These are phyloP conservation scores for Lymantria monacha DNA, from an alignment of 2,888 invertebrate species.

Conservation along the genomic window DNA sequence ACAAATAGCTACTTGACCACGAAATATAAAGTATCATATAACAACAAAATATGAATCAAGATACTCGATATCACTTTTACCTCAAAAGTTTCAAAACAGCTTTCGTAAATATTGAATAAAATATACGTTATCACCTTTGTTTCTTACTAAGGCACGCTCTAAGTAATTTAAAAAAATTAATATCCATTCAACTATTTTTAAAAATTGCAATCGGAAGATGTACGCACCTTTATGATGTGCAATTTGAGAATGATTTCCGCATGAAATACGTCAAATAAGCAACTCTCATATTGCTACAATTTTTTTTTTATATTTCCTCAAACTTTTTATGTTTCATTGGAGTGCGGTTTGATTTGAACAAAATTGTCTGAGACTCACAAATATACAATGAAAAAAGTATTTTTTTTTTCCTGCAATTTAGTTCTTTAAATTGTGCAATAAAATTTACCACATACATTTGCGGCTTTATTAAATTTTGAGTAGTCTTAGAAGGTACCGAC, in stretches of 20 bases:
- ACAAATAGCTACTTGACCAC: slow-evolving; percentile 66
- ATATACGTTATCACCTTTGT: slow-evolving; percentile 23
- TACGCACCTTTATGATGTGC: slow-evolving; percentile 59
- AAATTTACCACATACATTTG: slow-evolving; percentile 46
- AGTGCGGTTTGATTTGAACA: slow-evolving; percentile 52
- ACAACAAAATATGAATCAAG: slow-evolving; percentile 58
- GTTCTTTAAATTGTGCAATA: slow-evolving; percentile 44
- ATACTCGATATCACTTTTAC: slow-evolving; percentile 51
- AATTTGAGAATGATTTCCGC: slow-evolving; percentile 80
- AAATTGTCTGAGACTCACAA: slow-evolving; percentile 33
- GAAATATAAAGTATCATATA: slow-evolving; percentile 55
- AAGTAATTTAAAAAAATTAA: slow-evolving; percentile 9
- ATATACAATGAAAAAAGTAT: slow-evolving; percentile 27
- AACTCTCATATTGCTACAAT: slow-evolving; percentile 58
- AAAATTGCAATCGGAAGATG: slow-evolving; percentile 62
- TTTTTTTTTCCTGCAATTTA: slow-evolving; percentile 38
- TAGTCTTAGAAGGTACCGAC: slow-evolving; percentile 40
- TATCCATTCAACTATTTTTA: slow-evolving; percentile 32
- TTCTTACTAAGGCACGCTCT: slow-evolving; percentile 21
- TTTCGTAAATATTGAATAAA: slow-evolving; percentile 21
- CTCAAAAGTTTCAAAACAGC: background rate
- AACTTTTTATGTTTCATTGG: slow-evolving; percentile 42
- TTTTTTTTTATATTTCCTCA: slow-evolving; percentile 60
- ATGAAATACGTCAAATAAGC: slow-evolving; percentile 67
- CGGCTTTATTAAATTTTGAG: slow-evolving; percentile 40